phyloP scores from a whole-genome alignment of 2,888 invertebrate genomes.

The Torymus texanus region DNA sequence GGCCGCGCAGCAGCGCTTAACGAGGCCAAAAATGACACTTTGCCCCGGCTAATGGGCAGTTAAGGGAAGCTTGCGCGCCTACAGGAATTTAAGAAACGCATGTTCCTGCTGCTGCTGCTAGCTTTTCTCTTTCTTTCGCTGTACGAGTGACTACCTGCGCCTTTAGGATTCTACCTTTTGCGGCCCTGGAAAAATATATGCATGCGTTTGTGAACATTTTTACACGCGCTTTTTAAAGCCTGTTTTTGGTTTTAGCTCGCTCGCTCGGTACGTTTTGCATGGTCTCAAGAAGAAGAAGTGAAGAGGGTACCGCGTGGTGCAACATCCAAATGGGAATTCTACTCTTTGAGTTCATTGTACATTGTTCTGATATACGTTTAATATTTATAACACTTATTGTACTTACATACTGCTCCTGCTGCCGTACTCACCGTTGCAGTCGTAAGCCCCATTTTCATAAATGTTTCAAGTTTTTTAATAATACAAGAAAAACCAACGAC shows the following conservation, averaged over 20 bases:
- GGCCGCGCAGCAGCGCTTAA: slow-evolving; percentile 63
- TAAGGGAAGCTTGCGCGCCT: slow-evolving; percentile 65
- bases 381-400: neutral
- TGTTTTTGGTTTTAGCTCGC: slow-evolving; percentile 5
- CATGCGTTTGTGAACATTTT: slow-evolving; percentile 6
- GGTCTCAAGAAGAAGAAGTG: too few species aligned
- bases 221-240: neutral
- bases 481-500: neutral
- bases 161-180: neutral
- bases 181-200: neutral
- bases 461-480: neutral
- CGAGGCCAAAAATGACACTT: slow-evolving; percentile 69
- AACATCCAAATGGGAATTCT: too few species aligned
- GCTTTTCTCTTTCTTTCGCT: too few species aligned
- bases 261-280: neutral
- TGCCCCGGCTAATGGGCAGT: slow-evolving; percentile 69
- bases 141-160: slow-evolving; percentile 5
- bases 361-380: too few species aligned
- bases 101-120: too few species aligned
- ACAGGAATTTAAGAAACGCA: slow-evolving; percentile 64
- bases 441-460: slow-evolving; percentile 19
- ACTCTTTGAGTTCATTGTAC: too few species aligned
- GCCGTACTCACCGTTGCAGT: slow-evolving; percentile 41
- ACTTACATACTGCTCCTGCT: slow-evolving; percentile 36
- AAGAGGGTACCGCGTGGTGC: too few species aligned